Evolutionary conservation across 92 coral and sea anemone genomes (phyloP), one percentile per base, ranked within the genome.

Genomic region (Phenganax marumi): DNA sequence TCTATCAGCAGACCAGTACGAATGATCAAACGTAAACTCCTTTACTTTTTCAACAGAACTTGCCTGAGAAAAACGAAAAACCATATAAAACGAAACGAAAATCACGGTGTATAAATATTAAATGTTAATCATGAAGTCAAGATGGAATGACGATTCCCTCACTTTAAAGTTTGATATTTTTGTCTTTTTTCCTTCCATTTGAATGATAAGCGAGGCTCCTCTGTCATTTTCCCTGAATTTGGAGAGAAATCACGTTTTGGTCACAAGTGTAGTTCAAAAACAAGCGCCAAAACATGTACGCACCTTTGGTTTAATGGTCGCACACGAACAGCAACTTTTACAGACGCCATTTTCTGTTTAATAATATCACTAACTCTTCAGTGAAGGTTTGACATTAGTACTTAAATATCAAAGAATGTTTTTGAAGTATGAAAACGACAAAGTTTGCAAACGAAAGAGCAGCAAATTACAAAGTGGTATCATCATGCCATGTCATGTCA

Each of bases 101-200:
- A 50, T 17, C 43, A 26, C 23, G 48, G 39, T 13, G 46, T 65
- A 21, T 79, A 33, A 33, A 33, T 33, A 33, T 33, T 33, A 33
- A 33, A 33, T 33, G 43, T 33, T 33, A 33, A 33, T 33, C 43
- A 5, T 33, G 43, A 33, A 33, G 43, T 33, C 43, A 33, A 33
- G 56, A 71, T 61, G 14, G 12, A 8, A 19, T 46, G 63, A 79
- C 17, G 2, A 6, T 21, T 1, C 2, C 7, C 68, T 64, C 48
- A 96, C 99, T 93, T 92, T 96, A 46, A 96, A 86, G 68, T 96
- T 96, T 49, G 90, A 89, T 52, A 96, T 96, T 66, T 91, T 80
- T 3, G 99, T 96, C 87, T 96, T 96, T 84, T 91, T 92, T 39
- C 96, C 97, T 56, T 96, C 99, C 99, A 96, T 96, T 58, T 96